Conservation (phyloP, 2,797 vertebrate species). For the Cyclopterus lumpus region DNA sequence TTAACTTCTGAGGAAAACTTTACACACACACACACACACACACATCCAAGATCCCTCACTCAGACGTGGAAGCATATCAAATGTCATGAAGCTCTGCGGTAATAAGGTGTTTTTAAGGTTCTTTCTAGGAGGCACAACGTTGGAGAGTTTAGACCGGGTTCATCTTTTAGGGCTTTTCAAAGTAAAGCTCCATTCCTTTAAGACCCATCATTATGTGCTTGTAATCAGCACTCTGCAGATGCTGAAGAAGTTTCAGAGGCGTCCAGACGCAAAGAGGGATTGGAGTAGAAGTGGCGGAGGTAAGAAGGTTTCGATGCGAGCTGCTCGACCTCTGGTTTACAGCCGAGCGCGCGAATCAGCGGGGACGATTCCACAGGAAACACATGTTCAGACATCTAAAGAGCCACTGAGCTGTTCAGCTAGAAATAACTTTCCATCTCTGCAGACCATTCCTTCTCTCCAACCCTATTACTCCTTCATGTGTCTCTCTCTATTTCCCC, state of each 20-base stretch:
- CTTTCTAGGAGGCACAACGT: constrained; percentile 62
- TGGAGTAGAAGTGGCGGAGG: constrained; percentile 41
- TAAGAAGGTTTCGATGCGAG: constrained; percentile 70
- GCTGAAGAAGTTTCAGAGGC: constrained; percentile 58
- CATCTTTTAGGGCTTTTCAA: constrained; percentile 60
- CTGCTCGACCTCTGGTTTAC: constrained; percentile 68
- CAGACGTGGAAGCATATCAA: constrained; percentile 76
- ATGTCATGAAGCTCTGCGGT: constrained; percentile 74
- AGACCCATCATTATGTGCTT: constrained; percentile 76
- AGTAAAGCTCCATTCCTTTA: constrained; percentile 53
- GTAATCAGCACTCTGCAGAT: constrained; percentile 74
- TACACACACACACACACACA: constrained; percentile 51
- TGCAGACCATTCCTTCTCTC: constrained; percentile 22
- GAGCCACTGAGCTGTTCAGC: constrained; percentile 73
- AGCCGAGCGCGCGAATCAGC: constrained; percentile 61
- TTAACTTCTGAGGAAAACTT: constrained; percentile 81
- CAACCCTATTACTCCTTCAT: constrained; percentile 26
- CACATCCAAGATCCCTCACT: constrained; percentile 74
- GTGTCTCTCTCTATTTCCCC: constrained; percentile 34
- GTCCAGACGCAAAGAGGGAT: constrained; percentile 51
- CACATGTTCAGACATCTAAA: constrained; percentile 48
- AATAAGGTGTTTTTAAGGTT: constrained; percentile 79
- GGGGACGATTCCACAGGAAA: constrained; percentile 43
- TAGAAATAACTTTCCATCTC: constrained; percentile 69
- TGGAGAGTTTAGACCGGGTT: constrained; percentile 76